These are phyloP conservation scores for Petaurus breviceps DNA, from an alignment of 2,113 vertebrate species.

Conservation along the genomic window DNA sequence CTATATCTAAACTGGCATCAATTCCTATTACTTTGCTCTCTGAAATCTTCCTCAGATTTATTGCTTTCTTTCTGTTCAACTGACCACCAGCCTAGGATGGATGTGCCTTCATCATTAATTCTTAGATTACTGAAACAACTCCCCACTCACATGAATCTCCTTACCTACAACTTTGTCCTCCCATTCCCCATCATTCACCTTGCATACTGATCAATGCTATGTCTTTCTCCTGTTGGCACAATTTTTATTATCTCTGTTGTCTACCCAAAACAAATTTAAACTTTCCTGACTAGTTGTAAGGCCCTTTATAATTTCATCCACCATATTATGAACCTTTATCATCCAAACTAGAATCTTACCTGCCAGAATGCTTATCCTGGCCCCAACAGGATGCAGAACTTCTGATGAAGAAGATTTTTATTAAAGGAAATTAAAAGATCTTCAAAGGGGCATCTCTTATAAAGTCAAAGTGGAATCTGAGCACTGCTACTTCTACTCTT, in stretches of 20 bases:
- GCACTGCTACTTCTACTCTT: not conserved
- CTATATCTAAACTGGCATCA: not conserved
- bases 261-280: not conserved
- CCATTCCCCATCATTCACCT: not conserved
- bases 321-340: not conserved
- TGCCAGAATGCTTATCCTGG: not conserved
- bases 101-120: not conserved
- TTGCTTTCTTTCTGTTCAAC: not conserved
- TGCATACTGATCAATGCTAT: not conserved
- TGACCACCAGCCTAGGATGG: not conserved
- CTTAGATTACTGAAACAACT: not conserved
- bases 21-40: not conserved
- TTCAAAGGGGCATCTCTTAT: not conserved
- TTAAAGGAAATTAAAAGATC: not conserved
- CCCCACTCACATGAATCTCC: not conserved
- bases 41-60: not conserved
- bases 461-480: not conserved
- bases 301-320: not conserved
- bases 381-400: too few species aligned
- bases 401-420: not conserved
- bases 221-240: not conserved
- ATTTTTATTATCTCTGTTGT: not conserved
- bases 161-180: not conserved
- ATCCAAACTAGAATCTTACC: not conserved
- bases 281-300: not conserved